A percentile compares a stretch with the other conserved stretches of the same genome.
phyloP scores from a whole-genome alignment of 2,888 invertebrate species.

The Ennomos fuscantarius region DNA sequence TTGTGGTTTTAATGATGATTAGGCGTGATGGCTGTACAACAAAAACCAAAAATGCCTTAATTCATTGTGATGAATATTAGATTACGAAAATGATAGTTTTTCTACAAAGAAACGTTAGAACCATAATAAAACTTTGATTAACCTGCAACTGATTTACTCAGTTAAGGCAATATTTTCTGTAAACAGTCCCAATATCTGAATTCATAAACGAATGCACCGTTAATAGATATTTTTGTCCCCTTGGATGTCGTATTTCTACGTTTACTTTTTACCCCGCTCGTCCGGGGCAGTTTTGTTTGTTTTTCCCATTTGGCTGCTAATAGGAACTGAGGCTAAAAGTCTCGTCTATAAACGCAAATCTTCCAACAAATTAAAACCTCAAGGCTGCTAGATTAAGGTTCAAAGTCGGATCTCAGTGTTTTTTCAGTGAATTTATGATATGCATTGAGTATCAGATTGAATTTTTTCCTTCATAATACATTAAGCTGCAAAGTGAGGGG shows the following conservation, averaged over 20 bases:
- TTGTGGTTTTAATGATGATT: no score
- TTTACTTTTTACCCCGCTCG: slow-evolving; percentile 32
- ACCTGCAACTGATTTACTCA: no score
- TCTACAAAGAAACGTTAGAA: no score
- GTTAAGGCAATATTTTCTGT: no score
- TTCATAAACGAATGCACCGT: slow-evolving; percentile 28
- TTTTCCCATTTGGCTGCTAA: slow-evolving; percentile 39
- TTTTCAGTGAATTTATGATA: slow-evolving; percentile 26
- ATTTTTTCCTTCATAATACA: slow-evolving; percentile 20
- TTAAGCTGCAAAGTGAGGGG: slow-evolving; percentile 17
- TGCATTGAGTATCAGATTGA: slow-evolving; percentile 27
- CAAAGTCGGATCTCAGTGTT: slow-evolving; percentile 2
- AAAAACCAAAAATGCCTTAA: no score
- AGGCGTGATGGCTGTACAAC: no score
- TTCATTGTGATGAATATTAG: no score
- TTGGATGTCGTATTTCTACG: slow-evolving; percentile 19
- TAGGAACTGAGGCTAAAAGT: slow-evolving; percentile 39
- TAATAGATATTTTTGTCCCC: slow-evolving; percentile 39
- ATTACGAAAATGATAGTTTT: no score
- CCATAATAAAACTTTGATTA: no score
- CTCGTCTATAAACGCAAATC: slow-evolving; percentile 16
- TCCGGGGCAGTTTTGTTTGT: slow-evolving; percentile 36
- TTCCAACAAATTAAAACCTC: slow-evolving; percentile 6
- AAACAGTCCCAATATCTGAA: slow-evolving; percentile 9
- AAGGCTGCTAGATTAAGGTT: background rate